Base-by-base conservation (phyloP, 2,888 invertebrate genomes). In the Thera obeliscata region DNA sequence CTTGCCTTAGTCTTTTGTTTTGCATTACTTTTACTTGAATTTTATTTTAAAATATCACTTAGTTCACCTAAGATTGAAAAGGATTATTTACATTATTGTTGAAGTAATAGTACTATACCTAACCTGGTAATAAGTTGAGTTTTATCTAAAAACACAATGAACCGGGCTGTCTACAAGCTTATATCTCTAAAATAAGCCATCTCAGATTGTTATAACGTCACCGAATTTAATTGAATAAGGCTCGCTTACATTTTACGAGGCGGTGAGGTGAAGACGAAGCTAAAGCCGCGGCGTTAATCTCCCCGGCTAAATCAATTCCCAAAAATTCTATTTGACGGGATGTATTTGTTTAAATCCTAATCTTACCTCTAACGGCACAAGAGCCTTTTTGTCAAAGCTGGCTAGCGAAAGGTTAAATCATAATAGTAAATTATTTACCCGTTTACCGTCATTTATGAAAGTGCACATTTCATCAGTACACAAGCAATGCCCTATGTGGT, bases 161-260 rank as follows among this genome's bases (percentile, higher is more conserved):
- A 86, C 80, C 78, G 76, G 81, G 80, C 81, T 85, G 84, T 83
- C 84, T 82, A 76, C 80, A 76, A 81, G 82, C 67, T 80, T 82
- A 78, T 84, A 83, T 77, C 80, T 81, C 80, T 77, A 84, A 88
- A 91, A 91, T 88, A 87, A 88, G 87, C 83, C 84, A 74, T 81
- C 86, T 85, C 87, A 91, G 88, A 91, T 89, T 87, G 91, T 89
- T 90, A 90, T 91, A 90, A 91, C 89, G 88, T 88, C 87, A 86
- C 88, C 84, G 82, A 88, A 88, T 93, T 92, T 91, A 93, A 93
- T 93, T 89, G 90, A 93, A 93, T 92, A 90, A 90, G 88, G 87
- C 82, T 91, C 90, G 92, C 88, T 91, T 89, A 92, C 90, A 91
- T 90, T 92, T 93, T 88, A 90, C 87, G 90, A 87, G 86, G 83